phyloP scores from a whole-genome alignment of 2,888 invertebrate species.

The Nowickia ferox region DNA sequence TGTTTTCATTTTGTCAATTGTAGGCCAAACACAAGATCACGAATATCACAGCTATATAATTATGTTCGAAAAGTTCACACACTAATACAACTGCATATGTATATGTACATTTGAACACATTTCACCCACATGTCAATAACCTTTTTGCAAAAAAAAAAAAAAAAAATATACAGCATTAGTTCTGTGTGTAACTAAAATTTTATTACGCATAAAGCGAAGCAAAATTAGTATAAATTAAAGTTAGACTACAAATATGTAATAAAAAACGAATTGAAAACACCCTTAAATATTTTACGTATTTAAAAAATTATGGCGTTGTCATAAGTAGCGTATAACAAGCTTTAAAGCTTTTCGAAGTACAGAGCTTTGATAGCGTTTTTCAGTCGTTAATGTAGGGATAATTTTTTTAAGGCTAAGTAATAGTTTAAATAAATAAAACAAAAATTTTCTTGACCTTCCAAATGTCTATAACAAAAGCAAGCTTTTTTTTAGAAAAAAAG shows the following conservation, averaged over 20 bases:
- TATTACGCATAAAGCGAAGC: conserved; percentile 8
- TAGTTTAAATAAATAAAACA: no score
- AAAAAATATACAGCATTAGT: background rate
- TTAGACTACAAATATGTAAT: background rate
- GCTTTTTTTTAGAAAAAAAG: no score
- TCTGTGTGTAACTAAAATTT: conserved; percentile 29
- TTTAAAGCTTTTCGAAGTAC: no score
- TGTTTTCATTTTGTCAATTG: background rate
- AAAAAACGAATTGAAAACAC: background rate
- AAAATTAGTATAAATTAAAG: conserved; percentile 8
- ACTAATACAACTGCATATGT: background rate
- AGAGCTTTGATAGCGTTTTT: no score
- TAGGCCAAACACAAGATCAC: conserved; percentile 30
- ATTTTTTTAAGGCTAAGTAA: no score
- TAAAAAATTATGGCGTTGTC: no score
- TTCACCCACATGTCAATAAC: conserved; percentile 69
- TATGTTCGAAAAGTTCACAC: conserved; percentile 27
- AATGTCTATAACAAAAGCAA: no score
- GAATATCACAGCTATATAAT: background rate
- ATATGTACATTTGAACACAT: conserved; percentile 30
- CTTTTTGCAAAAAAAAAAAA: conserved; percentile 37
- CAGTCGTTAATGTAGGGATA: no score
- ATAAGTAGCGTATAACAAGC: no score
- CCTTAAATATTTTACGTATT: background rate
- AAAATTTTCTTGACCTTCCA: no score